Evolutionary conservation across 2,888 invertebrate species (phyloP), one percentile per base, ranked within the genome.

Genomic region (Fragum sueziense): DNA sequence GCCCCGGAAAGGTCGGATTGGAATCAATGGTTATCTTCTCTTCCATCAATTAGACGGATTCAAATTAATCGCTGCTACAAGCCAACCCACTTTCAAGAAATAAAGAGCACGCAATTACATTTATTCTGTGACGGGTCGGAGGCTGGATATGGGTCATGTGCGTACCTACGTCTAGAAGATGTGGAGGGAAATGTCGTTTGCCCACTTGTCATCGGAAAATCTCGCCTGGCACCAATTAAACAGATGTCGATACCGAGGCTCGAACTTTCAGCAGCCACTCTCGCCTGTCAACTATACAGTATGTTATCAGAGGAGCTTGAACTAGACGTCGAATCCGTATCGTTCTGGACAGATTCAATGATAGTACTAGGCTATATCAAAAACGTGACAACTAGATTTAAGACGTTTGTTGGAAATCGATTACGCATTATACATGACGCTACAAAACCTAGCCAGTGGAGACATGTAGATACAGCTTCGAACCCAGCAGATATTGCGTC

Each of bases 221-320:
- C 79, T 9, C 37, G 74, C 25, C 70, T 83, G 4, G 77, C 82
- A 1, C 76, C 71, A 3, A 69, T 83, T 0, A 83, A 83, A 54
- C 1, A 52, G 2, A 51, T 79, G 2, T 72, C 74, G 2, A 59
- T 82, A 27, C 76, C 82, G 1, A 51, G 79, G 47, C 41, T 82
- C 29, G 82, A 82, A 29, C 59, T 81, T 29, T 52, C 78, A 20
- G 75, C 78, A 47, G 74, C 81, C 14, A 61, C 57, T 0, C 31
- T 61, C 0, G 61, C 69, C 17, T 67, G 70, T 0, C 68, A 59
- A 25, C 29, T 76, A 14, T 57, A 68, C 52, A 33, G 33, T n/a
- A 17, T 68, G 22, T 33, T 74, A 27, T 1, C 3, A 27, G 41
- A 29, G 7, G 74, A 74, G 41, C 27, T 74, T 1, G 69, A 74